Base-by-base conservation (phyloP, 2,888 invertebrate genomes). In the Amphiduros pacificus region DNA sequence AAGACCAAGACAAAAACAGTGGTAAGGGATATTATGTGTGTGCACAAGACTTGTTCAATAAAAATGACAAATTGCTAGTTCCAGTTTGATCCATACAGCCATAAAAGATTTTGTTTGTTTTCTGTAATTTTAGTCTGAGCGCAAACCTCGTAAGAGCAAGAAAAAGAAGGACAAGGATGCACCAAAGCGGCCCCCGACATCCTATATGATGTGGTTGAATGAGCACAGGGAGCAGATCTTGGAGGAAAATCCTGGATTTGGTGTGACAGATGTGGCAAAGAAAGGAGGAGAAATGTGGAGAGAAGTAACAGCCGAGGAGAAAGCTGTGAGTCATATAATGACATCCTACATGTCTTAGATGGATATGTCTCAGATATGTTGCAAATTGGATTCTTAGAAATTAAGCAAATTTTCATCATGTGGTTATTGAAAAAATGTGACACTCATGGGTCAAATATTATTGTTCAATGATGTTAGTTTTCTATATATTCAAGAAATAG, bases 231-330 rank as follows among this genome's bases (percentile, higher is more conserved):
- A 93, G 73, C 83, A 87, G 68, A 93, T 99, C 66, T 89, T 95
- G 72, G 86, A 89, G 6, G 91, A 93, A 1, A 89, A 93, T 86
- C 95, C 97, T 0, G 94, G 93, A n/a, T 88, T 95, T 68, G 89
- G 90, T 70, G 88, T 97, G 32, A 93, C 93, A 0, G 98, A 98
- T 77, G 88, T 97, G 64, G 90, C 94, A 6, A 96, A 94, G 84
- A 94, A 91, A 81, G 97, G 74, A 26, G 97, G 97, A 24, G 95
- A 97, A 83, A 85, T 94, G 85, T 99, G 98, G 98, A 90, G 90
- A 59, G 91, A 90, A 66, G 79, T 96, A 26, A 90, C 89, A 73
- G 91, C 93, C 73, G 94, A 93, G 84, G 62, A 65, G 32, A 67
- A 64, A 53, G 26, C 55, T 49, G 66, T 68, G 22, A 31, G 40